Conservation (phyloP, 2,113 vertebrate genomes). For the Camelus bactrianus region DNA sequence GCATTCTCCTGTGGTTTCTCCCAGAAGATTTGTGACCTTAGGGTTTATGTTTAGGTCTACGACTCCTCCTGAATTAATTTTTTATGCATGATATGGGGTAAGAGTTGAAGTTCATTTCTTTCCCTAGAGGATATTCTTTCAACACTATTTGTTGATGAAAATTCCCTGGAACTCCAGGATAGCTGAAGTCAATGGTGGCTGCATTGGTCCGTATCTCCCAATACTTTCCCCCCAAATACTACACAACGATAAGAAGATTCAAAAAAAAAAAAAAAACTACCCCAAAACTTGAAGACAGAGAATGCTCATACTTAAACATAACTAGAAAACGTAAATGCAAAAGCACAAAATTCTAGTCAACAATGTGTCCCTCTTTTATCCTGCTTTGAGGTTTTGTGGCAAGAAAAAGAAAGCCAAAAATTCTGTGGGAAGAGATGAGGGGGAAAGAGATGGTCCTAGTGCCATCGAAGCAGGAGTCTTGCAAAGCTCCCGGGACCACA, state of each 20-base stretch:
- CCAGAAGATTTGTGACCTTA: neutral
- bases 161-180: neutral
- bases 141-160: neutral
- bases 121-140: neutral
- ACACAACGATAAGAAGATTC: neutral
- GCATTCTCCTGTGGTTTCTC: neutral
- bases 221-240: neutral
- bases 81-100: neutral
- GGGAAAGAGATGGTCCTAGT: neutral
- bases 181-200: neutral
- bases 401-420: neutral
- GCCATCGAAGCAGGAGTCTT: neutral
- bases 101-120: neutral
- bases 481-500: neutral
- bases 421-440: neutral
- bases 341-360: neutral
- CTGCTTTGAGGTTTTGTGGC: neutral
- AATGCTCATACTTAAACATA: neutral
- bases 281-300: neutral
- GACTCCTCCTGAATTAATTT: neutral
- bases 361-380: neutral
- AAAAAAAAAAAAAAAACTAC: neutral
- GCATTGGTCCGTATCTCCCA: neutral
- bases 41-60: neutral
- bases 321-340: neutral